Conservation (phyloP, 2,113 vertebrate genomes). For the Alethe diademata region DNA sequence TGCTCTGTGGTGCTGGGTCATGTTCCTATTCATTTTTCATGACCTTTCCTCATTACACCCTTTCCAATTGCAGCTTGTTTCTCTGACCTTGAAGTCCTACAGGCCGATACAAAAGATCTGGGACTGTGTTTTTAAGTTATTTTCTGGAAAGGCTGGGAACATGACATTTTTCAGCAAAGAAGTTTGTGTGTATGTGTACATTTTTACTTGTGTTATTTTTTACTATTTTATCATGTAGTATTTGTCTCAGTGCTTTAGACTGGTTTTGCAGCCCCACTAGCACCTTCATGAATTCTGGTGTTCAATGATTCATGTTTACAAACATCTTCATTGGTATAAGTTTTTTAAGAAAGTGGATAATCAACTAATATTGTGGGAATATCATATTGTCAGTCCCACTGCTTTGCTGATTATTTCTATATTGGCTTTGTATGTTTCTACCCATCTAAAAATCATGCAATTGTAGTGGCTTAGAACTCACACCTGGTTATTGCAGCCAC, state of each 20-base stretch:
- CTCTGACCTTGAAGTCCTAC: constrained; percentile 1
- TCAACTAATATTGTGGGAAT: neutral
- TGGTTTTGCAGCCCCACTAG: neutral
- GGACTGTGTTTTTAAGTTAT: neutral
- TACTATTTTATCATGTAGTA: neutral
- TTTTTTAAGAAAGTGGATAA: neutral
- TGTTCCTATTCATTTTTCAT: constrained; percentile 38
- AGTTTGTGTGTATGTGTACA: neutral
- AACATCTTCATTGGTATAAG: fast-evolving
- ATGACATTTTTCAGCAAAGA: neutral
- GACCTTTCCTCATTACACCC: constrained; percentile 50
- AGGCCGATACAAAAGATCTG: neutral
- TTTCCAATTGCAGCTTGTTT: constrained; percentile 47
- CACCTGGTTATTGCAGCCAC: neutral
- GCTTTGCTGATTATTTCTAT: neutral
- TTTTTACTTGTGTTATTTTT: neutral
- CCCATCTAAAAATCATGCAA: neutral
- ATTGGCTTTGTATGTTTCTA: neutral
- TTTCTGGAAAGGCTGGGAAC: neutral
- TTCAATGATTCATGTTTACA: neutral
- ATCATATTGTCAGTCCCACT: neutral
- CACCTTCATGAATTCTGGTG: neutral
- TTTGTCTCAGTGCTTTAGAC: neutral
- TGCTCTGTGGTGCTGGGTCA: constrained; percentile 30
- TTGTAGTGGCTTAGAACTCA: neutral